A percentile compares a stretch with the other conserved stretches of the same genome.
These are phyloP conservation scores for Catharus fuscescens DNA, from an alignment of 2,113 vertebrate genomes.

Conservation along the genomic window DNA sequence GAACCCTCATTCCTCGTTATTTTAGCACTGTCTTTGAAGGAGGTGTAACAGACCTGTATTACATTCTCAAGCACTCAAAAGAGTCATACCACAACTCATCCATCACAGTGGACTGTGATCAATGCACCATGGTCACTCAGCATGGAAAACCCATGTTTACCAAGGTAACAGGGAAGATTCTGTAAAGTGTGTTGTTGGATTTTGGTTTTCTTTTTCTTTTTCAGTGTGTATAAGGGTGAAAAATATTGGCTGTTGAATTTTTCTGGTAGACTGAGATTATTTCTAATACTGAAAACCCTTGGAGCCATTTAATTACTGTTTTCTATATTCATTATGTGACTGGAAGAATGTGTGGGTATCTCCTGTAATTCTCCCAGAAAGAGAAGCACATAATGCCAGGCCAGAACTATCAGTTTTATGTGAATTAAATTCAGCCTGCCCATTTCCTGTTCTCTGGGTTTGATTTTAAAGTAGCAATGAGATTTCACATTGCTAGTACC, in stretches of 20 bases:
- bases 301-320: constrained; percentile 23
- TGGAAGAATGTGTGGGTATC: background rate
- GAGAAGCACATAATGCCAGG: background rate
- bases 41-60: constrained; percentile 96
- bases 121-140: constrained; percentile 98
- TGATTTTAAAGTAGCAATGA: constrained; percentile 8
- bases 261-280: constrained; percentile 27
- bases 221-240: background rate
- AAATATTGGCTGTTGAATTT: constrained; percentile 15
- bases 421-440: background rate
- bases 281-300: constrained; percentile 6
- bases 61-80: constrained; percentile 98
- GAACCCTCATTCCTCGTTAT: constrained; percentile 97
- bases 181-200: background rate
- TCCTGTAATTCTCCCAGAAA: background rate
- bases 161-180: constrained; percentile 83
- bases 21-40: constrained; percentile 99
- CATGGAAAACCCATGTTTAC: constrained; percentile 99
- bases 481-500: background rate
- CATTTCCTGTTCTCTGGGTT: background rate
- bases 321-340: constrained; percentile 4
- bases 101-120: constrained; percentile 98
- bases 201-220: background rate
- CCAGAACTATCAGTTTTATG: background rate
- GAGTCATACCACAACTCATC: constrained; percentile 99